A percentile compares a stretch with the other conserved stretches of the same genome.
Conservation (phyloP, 2,797 vertebrate genomes). For the Myoxocephalus aenaeus region DNA sequence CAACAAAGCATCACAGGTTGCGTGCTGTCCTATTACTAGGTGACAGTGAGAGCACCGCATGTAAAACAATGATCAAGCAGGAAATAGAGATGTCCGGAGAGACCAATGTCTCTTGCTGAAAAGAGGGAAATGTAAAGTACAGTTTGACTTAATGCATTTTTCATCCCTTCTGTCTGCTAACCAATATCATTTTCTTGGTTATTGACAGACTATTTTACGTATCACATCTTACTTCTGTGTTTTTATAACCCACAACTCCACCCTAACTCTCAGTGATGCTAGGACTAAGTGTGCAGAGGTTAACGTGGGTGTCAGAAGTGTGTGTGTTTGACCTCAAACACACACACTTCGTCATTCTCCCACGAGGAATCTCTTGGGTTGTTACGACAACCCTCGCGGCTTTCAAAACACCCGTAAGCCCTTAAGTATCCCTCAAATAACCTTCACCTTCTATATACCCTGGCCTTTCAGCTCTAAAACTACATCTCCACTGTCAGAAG, state of each 20-base stretch:
- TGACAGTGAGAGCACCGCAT: conserved; percentile 6
- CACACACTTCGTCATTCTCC: not conserved
- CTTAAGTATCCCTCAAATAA: conserved; percentile 4
- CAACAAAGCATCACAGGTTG: conserved; percentile 2
- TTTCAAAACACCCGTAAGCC: too few species aligned
- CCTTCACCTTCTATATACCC: not conserved
- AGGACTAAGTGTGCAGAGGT: conserved; percentile 10
- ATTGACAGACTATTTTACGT: not conserved
- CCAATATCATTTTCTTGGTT: too few species aligned
- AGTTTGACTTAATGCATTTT: not conserved
- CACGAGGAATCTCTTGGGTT: conserved; percentile 1
- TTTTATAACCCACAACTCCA: not conserved
- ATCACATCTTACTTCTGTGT: not conserved
- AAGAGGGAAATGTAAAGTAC: not conserved
- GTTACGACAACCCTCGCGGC: conserved; percentile 1
- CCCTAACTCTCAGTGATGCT: not conserved
- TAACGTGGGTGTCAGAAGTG: conserved; percentile 18
- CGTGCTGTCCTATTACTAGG: conserved; percentile 27
- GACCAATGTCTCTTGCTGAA: conserved; percentile 15
- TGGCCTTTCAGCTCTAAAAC: conserved; percentile 6
- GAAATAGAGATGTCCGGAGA: conserved; percentile 15
- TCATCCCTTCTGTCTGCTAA: not conserved
- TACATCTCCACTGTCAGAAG: conserved; percentile 12
- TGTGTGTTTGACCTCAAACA: conserved; percentile 1
- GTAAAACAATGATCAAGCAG: conserved; percentile 22